Conservation (phyloP, 2,888 invertebrate species). For the Polydrusus tereticollis region DNA sequence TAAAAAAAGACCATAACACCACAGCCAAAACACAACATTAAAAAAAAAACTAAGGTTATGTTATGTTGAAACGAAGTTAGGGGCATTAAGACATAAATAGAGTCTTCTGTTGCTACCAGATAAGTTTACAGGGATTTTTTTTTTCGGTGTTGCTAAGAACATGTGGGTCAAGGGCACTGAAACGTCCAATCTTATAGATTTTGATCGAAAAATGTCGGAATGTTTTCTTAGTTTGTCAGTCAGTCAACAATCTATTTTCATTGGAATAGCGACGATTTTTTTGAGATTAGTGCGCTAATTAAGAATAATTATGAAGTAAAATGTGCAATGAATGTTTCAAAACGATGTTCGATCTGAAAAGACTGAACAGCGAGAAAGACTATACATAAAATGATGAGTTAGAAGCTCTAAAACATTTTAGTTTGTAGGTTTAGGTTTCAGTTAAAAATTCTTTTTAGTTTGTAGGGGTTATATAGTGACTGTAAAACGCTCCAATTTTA, state of each 20-base stretch:
- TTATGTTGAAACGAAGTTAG: background rate
- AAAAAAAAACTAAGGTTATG: no score
- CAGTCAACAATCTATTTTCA: constrained; percentile 55
- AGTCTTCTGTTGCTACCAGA: background rate
- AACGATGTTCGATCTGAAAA: constrained; percentile 51
- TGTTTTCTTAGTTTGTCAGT: constrained; percentile 31
- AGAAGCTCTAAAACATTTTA: constrained; percentile 46
- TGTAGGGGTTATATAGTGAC: constrained; percentile 56
- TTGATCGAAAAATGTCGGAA: constrained; percentile 29
- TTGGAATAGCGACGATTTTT: constrained; percentile 52
- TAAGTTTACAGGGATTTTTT: background rate
- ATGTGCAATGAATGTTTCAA: constrained; percentile 52
- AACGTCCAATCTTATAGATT: constrained; percentile 32
- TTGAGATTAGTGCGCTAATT: constrained; percentile 39
- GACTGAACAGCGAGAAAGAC: constrained; percentile 54
- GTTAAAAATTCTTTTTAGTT: constrained; percentile 48
- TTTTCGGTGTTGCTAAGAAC: background rate
- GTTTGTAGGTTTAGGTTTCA: constrained; percentile 55
- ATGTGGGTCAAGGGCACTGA: constrained; percentile 27
- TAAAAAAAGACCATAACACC: background rate
- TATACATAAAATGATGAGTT: constrained; percentile 54
- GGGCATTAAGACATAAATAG: no score
- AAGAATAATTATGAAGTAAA: constrained; percentile 51
- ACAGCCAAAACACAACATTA: no score
- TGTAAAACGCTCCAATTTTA: constrained; percentile 44